Evolutionary conservation across 2,113 vertebrate genomes (phyloP).

Genomic region (Colaptes auratus): DNA sequence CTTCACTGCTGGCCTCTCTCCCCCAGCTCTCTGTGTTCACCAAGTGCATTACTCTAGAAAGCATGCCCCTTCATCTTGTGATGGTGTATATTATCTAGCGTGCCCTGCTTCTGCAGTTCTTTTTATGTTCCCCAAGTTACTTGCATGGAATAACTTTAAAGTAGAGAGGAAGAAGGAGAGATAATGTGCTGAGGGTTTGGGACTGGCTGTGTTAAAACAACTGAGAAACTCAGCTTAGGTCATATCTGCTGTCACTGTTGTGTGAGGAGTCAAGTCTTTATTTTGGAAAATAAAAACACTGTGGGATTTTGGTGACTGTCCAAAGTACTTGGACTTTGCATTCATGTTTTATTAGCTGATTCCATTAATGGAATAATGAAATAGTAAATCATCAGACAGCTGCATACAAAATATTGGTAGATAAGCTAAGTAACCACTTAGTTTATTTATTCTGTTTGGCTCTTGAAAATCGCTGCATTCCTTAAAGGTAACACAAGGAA

Average conservation of each 20-base stretch:
- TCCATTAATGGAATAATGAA: slow-evolving; percentile 7
- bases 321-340: neutral
- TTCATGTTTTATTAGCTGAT: neutral
- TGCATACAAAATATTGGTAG: neutral
- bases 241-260: fast-evolving
- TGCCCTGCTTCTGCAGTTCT: neutral
- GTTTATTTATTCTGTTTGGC: slow-evolving; percentile 1
- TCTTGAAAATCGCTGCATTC: neutral
- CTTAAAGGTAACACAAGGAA: slow-evolving; percentile 10
- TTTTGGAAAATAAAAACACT: neutral
- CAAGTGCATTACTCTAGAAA: neutral
- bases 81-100: neutral
- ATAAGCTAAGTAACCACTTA: neutral
- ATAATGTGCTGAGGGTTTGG: neutral
- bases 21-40: neutral
- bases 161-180: neutral
- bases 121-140: slow-evolving; percentile 27
- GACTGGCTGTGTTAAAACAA: neutral
- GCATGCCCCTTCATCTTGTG: neutral
- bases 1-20: slow-evolving; percentile 13
- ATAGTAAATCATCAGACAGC: neutral
- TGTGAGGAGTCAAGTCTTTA: neutral
- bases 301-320: neutral
- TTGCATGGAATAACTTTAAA: neutral
- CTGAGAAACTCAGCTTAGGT: neutral